Base-by-base conservation (phyloP, 2,113 vertebrate genomes). In the Muscicapa adusta region DNA sequence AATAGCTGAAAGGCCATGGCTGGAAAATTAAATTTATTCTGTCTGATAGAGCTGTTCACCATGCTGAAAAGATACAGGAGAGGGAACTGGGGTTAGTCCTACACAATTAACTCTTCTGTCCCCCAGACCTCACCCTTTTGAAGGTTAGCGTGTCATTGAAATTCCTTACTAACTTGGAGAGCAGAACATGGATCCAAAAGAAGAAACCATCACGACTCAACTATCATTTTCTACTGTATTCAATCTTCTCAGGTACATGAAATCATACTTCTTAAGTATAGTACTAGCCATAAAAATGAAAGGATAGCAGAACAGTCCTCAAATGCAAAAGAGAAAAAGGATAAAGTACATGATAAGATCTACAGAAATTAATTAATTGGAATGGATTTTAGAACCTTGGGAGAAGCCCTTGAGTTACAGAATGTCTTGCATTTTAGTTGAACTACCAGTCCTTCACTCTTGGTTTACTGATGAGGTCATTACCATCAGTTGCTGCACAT, bases 121-220 rank as follows among this genome's bases (percentile, higher is more conserved):
- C 7, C 5, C 10, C 62, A 25, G 18, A 40, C 4, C 12, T 67
- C 19, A 38, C 13, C 2, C 14, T 74, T 85, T 81, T 78, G 29
- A 54, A 19, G 12, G 22, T 50, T 34, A 53, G 5, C 8, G 33
- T 4, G 0, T 8, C 2, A 38, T 0, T 58, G 15, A 54, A 71
- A 50, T 61, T 71, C 17, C 8, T 62, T 10, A 33, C 6, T 36
- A 22, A 38, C 1, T 9, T 15, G 7, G 15, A 68, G 14, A 72
- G 5, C 10, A 43, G 72, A 58, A 45, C 3, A 7, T 14, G 4
- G 40, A 14, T 48, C 38, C 19, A 50, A 63, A 56, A 85, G 36
- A 53, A 48, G 18, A 34, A 73, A 17, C 8, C 6, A 42, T 9
- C 31, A n/a, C 2, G 6, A 50, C 4, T 18, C 40, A 28, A 51